Percentiles rank a stretch among this genome's conserved stretches.
phyloP scores from a whole-genome alignment of 1,140 invertebrate species.

The Drosophila santomea region DNA sequence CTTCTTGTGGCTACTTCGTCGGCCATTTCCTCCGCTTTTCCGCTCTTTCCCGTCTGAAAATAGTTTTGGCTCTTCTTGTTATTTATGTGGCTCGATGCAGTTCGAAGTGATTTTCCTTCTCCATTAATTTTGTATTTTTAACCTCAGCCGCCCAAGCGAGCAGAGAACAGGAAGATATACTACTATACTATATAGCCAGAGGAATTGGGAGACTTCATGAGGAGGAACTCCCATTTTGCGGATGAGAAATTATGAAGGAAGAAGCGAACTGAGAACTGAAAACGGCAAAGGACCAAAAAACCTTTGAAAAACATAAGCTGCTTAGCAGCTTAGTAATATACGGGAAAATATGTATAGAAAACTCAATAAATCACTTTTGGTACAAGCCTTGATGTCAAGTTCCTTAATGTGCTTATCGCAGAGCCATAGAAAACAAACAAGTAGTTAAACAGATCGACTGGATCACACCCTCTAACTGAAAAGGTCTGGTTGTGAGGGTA shows the following conservation, averaged over 20 bases:
- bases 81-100: conserved; percentile 48
- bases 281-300: neutral
- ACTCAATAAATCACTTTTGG: conserved; percentile 20
- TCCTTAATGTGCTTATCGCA: neutral
- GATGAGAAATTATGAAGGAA: conserved; percentile 9
- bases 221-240: conserved; percentile 4
- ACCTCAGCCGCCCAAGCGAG: conserved; percentile 21
- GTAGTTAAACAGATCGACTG: neutral
- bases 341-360: neutral
- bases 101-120: conserved; percentile 44
- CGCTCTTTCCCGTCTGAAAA: conserved; percentile 17
- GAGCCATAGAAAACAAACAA: neutral
- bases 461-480: neutral
- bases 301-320: conserved; percentile 14
- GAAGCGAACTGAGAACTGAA: neutral
- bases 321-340: conserved; percentile 7
- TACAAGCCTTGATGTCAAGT: conserved; percentile 11
- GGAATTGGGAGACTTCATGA: neutral
- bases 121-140: conserved; percentile 54
- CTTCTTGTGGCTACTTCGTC: conserved; percentile 28
- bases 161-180: neutral
- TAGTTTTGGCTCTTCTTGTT: conserved; percentile 45
- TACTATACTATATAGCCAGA: neutral
- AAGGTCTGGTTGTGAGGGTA: too few species aligned
- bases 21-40: neutral